Evolutionary conservation across 2,797 vertebrate genomes (phyloP).

Genomic region (Sebastes steindachneri): DNA sequence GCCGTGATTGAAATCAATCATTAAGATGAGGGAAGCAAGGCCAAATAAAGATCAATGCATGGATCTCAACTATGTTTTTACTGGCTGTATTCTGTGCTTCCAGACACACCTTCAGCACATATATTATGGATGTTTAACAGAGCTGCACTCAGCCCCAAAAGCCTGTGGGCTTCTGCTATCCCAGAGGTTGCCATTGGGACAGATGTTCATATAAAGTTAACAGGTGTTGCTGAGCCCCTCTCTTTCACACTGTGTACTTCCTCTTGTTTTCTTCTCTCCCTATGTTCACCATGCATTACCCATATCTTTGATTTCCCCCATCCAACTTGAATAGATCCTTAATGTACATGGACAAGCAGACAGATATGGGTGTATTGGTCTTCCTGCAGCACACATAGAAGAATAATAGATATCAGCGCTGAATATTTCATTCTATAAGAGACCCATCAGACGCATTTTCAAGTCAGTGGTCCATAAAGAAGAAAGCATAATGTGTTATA

Average conservation of each 20-base stretch:
- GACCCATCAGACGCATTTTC: background rate
- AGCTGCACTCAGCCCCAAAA: slow-evolving; percentile 32
- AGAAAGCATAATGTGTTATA: background rate
- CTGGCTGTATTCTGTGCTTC: background rate
- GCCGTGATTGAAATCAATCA: slow-evolving; percentile 15
- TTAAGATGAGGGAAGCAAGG: background rate
- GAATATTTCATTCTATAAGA: background rate
- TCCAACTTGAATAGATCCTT: background rate
- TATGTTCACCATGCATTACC: background rate
- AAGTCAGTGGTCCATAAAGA: background rate
- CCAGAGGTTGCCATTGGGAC: slow-evolving; percentile 47
- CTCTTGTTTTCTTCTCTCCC: background rate
- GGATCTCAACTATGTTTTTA: background rate
- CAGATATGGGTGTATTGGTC: background rate
- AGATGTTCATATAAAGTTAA: slow-evolving; percentile 66
- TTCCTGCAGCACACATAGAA: background rate
- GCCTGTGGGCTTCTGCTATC: slow-evolving; percentile 31
- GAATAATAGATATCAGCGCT: background rate
- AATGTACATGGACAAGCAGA: background rate
- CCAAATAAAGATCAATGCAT: slow-evolving; percentile 20
- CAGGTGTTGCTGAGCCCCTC: slow-evolving; percentile 52
- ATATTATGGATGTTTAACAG: slow-evolving; percentile 54
- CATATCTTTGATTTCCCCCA: slow-evolving; percentile 3
- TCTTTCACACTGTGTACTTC: slow-evolving; percentile 1
- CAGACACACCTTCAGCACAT: slow-evolving; percentile 39